Evolutionary conservation across 2,797 vertebrate genomes (phyloP).

Genomic region (Anolis apletophallus): DNA sequence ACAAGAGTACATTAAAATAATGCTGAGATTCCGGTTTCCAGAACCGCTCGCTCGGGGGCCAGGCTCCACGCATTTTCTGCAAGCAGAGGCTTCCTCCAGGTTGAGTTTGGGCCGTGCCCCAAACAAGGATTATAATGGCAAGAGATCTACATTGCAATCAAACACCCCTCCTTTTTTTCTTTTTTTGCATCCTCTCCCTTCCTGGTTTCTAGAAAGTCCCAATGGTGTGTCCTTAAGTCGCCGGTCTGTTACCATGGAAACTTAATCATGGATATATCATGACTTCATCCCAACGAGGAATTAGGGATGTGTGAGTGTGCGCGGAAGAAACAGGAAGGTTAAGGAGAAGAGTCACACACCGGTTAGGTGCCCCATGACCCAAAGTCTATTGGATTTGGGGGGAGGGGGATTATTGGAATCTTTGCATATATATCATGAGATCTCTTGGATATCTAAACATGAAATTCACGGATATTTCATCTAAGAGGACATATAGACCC

Average conservation of each 20-base stretch:
- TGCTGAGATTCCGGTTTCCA: constrained; percentile 73
- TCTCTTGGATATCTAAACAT: no score
- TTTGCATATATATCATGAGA: no score
- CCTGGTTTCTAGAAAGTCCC: constrained; percentile 70
- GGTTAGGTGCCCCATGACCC: no score
- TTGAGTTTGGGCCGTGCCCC: constrained; percentile 68
- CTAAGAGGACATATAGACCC: no score
- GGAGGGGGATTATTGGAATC: no score
- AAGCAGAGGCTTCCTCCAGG: constrained; percentile 70
- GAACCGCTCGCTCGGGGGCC: constrained; percentile 73
- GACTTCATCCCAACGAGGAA: constrained; percentile 69
- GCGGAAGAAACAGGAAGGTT: constrained; percentile 54
- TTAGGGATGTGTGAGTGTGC: neutral
- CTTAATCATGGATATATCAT: constrained; percentile 68
- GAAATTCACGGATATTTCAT: no score
- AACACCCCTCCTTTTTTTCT: no score
- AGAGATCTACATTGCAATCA: constrained; percentile 49
- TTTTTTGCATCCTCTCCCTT: constrained; percentile 59
- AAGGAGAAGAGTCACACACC: neutral
- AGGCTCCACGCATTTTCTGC: constrained; percentile 70
- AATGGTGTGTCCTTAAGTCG: constrained; percentile 69
- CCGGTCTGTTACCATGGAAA: constrained; percentile 77
- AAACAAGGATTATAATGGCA: constrained; percentile 51
- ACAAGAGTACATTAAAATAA: constrained; percentile 80
- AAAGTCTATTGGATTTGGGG: no score